Conservation (phyloP, 2,888 invertebrate genomes). For the Carterocephalus palaemon region DNA sequence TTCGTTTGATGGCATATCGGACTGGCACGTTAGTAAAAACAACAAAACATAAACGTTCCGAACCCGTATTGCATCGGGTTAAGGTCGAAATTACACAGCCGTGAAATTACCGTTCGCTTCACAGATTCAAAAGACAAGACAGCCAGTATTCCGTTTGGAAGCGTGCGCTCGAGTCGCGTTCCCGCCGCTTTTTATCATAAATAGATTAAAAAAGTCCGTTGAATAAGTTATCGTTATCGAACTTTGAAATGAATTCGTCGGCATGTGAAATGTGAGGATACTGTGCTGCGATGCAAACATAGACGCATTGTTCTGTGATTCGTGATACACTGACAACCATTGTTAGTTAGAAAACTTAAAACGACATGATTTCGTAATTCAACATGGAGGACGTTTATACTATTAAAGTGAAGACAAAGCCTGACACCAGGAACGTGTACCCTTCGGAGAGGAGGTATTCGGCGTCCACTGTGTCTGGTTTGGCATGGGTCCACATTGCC, state of each 20-base stretch:
- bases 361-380: constrained; percentile 38
- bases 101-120: constrained; percentile 6
- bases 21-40: constrained; percentile 4
- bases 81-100: constrained; percentile 22
- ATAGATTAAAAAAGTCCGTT: constrained; percentile 34
- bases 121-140: constrained; percentile 19
- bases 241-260: not conserved
- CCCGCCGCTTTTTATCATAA: constrained; percentile 8
- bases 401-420: constrained; percentile 82
- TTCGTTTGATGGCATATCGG: constrained; percentile 11
- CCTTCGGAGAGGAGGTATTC: constrained; percentile 84
- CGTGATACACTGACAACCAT: too few relatives aligned
- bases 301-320: constrained; percentile 20
- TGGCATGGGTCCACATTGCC: constrained; percentile 81
- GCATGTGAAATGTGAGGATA: not conserved
- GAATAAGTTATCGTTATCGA: constrained; percentile 20
- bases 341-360: too few relatives aligned
- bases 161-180: constrained; percentile 36
- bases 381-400: constrained; percentile 83
- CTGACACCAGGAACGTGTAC: constrained; percentile 77
- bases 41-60: not conserved
- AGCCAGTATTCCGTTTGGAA: constrained; percentile 38
- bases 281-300: constrained; percentile 24
- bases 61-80: constrained; percentile 23
- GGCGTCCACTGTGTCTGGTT: constrained; percentile 82